These are phyloP conservation scores for Bombus pascuorum DNA, from an alignment of 1,140 invertebrate species.

Conservation along the genomic window DNA sequence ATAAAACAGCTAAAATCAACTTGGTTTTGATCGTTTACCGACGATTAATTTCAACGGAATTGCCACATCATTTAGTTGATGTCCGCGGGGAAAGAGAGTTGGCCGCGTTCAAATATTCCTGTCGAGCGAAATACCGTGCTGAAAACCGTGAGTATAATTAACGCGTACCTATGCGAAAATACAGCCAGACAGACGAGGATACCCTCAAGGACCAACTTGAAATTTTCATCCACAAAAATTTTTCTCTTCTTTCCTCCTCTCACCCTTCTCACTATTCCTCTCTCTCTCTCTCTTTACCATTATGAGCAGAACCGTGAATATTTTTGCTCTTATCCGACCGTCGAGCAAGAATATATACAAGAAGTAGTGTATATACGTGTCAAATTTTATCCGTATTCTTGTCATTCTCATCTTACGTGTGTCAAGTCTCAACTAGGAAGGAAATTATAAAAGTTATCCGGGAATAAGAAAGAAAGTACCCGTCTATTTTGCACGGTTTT, in stretches of 20 bases:
- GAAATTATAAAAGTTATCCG: not conserved
- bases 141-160: slow-evolving; percentile 41
- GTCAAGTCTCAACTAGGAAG: not conserved
- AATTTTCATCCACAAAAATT: too few relatives aligned
- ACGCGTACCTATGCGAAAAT: slow-evolving; percentile 31
- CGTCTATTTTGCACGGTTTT: not conserved
- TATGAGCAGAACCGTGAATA: too few relatives aligned
- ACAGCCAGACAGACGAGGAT: slow-evolving; percentile 1
- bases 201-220: not conserved
- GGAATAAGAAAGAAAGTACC: too few relatives aligned
- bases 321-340: too few relatives aligned
- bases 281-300: not conserved
- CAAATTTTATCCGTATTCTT: not conserved
- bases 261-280: too few relatives aligned
- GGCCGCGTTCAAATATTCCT: slow-evolving; percentile 6
- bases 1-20: slow-evolving; percentile 2
- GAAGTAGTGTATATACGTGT: not conserved
- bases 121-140: slow-evolving; percentile 18
- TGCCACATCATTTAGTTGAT: slow-evolving; percentile 12
- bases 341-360: too few relatives aligned
- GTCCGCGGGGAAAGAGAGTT: not conserved
- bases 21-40: slow-evolving; percentile 6
- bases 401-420: not conserved
- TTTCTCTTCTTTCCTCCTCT: too few relatives aligned
- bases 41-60: slow-evolving; percentile 33